phyloP scores from a whole-genome alignment of 2,797 vertebrate species.

The Mallotus villosus region DNA sequence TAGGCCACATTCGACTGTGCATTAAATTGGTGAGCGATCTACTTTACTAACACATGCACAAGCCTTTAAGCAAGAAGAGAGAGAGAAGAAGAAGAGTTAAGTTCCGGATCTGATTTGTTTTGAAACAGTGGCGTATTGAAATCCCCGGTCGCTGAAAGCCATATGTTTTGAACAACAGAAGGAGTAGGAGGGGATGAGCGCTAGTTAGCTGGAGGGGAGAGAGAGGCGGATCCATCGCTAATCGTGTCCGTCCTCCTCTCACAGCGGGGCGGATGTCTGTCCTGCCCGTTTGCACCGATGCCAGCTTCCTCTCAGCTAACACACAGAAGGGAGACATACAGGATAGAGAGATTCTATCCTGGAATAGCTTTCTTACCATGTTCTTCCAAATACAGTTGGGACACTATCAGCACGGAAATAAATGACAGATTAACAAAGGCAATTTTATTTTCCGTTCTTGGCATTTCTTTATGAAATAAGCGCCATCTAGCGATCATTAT shows the following conservation, averaged over 20 bases:
- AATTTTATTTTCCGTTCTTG: too few relatives aligned
- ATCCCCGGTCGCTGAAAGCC: not conserved
- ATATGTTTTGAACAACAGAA: constrained; percentile 34
- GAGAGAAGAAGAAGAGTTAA: not conserved
- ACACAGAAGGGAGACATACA: constrained; percentile 28
- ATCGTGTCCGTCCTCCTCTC: constrained; percentile 51
- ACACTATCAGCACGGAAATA: too few relatives aligned
- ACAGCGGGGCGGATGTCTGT: constrained; percentile 51
- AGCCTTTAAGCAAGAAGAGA: too few relatives aligned
- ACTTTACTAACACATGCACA: too few relatives aligned
- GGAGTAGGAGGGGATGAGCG: constrained; percentile 51
- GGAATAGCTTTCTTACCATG: not conserved
- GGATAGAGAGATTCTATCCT: not conserved
- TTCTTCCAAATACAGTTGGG: not conserved
- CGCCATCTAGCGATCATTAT: too few relatives aligned
- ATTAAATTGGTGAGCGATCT: too few relatives aligned
- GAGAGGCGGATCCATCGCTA: constrained; percentile 51
- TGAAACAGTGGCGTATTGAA: constrained; percentile 31
- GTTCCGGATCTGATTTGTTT: constrained; percentile 23
- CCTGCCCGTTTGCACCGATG: constrained; percentile 49
- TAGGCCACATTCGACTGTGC: too few relatives aligned
- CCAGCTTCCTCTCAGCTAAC: constrained; percentile 57
- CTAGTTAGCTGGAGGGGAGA: constrained; percentile 41
- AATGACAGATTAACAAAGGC: too few relatives aligned
- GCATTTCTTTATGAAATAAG: too few relatives aligned